These are phyloP conservation scores for Podarcis lilfordi DNA, from an alignment of 2,797 vertebrate genomes.

Conservation along the genomic window DNA sequence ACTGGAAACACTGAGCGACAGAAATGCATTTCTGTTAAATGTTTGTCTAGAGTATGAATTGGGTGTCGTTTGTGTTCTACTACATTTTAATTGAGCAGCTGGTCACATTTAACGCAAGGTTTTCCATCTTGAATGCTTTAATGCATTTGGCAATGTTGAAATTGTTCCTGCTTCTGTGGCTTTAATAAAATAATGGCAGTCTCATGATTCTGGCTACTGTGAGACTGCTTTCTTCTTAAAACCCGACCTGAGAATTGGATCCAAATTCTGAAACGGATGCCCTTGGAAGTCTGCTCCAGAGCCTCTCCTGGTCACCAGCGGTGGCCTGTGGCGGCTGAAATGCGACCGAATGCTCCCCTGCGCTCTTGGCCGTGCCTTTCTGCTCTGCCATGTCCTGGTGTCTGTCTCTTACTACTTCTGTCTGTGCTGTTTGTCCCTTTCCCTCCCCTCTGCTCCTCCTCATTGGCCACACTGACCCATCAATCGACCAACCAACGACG, in stretches of 20 bases:
- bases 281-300: slow-evolving; percentile 56
- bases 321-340: slow-evolving; percentile 71
- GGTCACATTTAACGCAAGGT: slow-evolving; percentile 68
- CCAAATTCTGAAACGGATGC: slow-evolving; percentile 61
- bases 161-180: slow-evolving; percentile 64
- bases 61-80: slow-evolving; percentile 78
- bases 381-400: slow-evolving; percentile 85
- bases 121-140: slow-evolving; percentile 49
- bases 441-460: slow-evolving; percentile 80
- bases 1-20: slow-evolving; percentile 78
- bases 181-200: slow-evolving; percentile 57
- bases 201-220: not conserved
- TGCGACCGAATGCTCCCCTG: slow-evolving; percentile 83
- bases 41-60: slow-evolving; percentile 80
- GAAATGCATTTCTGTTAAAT: slow-evolving; percentile 79
- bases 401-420: slow-evolving; percentile 81
- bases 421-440: slow-evolving; percentile 84
- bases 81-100: slow-evolving; percentile 54
- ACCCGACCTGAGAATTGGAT: slow-evolving; percentile 65
- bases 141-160: slow-evolving; percentile 22
- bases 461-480: slow-evolving; percentile 85
- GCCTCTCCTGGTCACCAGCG: slow-evolving; percentile 59
- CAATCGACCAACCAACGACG: slow-evolving; percentile 84
- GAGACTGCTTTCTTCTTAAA: slow-evolving; percentile 46
- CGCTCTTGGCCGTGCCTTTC: slow-evolving; percentile 85